Evolutionary conservation across 2,888 invertebrate genomes (phyloP).

Genomic region (Mechanitis mazaeus): DNA sequence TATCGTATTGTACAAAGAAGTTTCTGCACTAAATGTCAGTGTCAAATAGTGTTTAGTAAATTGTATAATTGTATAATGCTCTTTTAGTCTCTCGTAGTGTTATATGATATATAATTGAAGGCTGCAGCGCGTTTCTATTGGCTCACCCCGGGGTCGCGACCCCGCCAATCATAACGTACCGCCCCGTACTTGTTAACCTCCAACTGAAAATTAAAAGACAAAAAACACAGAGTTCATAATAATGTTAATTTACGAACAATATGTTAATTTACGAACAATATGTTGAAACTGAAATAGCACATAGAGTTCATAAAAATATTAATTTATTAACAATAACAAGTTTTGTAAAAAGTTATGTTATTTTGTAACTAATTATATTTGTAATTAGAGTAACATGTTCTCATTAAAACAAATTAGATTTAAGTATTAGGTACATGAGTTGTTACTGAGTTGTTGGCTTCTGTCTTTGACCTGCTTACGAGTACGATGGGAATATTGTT

Average conservation of each 20-base stretch:
- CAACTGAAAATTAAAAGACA: constrained; percentile 4
- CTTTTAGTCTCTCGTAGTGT: no score
- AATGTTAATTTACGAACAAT: no score
- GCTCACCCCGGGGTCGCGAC: constrained; percentile 57
- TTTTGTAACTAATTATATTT: not conserved
- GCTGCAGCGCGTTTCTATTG: constrained; percentile 44
- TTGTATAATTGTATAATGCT: no score
- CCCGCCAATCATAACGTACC: constrained; percentile 56
- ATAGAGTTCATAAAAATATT: no score
- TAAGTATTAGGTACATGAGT: not conserved
- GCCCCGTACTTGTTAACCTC: constrained; percentile 28
- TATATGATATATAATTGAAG: constrained; percentile 35
- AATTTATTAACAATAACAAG: no score
- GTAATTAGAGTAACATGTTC: constrained; percentile 2
- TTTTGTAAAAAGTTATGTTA: not conserved
- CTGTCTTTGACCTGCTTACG: constrained; percentile 20
- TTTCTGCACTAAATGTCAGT: no score
- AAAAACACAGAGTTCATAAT: not conserved
- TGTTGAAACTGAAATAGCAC: no score
- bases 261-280: no score
- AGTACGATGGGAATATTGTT: not conserved
- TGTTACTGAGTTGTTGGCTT: constrained; percentile 14
- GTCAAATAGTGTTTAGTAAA: no score
- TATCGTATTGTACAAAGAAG: no score
- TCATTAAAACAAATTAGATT: constrained; percentile 6